These are phyloP conservation scores for Cairina moschata DNA, from an alignment of 2,113 vertebrate genomes.

Conservation along the genomic window DNA sequence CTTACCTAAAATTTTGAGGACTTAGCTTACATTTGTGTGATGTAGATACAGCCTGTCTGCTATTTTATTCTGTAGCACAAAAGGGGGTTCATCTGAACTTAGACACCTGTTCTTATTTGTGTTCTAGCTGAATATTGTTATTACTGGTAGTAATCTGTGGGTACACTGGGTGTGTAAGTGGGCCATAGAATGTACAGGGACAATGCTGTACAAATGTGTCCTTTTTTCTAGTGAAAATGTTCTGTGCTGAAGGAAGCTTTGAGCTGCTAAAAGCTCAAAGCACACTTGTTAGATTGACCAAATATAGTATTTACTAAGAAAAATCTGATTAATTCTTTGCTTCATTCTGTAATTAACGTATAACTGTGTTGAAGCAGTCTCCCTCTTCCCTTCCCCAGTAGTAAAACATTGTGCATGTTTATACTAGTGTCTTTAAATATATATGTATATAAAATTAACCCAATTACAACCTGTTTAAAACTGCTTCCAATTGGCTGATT, in stretches of 20 bases:
- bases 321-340: background rate
- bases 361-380: slow-evolving; percentile 13
- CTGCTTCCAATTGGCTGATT: slow-evolving; percentile 62
- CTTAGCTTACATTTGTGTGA: background rate
- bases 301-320: background rate
- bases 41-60: background rate
- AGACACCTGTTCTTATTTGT: background rate
- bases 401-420: slow-evolving; percentile 47
- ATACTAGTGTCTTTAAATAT: background rate
- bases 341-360: background rate
- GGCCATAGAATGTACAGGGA: background rate
- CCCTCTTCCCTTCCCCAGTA: slow-evolving; percentile 18
- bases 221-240: background rate
- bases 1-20: background rate
- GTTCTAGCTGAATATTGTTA: background rate
- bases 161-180: background rate
- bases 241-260: background rate
- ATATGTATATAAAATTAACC: background rate
- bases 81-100: background rate
- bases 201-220: background rate
- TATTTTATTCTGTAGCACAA: background rate
- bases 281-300: background rate
- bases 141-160: background rate
- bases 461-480: slow-evolving; percentile 13
- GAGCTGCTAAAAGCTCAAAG: background rate